Evolutionary conservation across 2,888 invertebrate genomes (phyloP).

Genomic region (Toxonevra muliebris): DNA sequence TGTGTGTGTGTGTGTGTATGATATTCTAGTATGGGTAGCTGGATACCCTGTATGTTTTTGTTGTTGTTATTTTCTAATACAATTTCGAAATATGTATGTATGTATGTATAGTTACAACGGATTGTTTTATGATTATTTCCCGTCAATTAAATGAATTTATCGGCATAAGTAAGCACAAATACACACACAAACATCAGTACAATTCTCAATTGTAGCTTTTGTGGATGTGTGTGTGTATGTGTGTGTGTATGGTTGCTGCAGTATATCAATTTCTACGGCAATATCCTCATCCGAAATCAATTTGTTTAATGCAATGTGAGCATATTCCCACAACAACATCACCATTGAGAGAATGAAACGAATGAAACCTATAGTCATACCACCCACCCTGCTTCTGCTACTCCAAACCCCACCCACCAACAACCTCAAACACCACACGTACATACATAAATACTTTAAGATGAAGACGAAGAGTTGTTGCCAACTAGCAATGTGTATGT

Average conservation of each 20-base stretch:
- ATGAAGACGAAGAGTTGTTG: too few species aligned
- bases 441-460: too few species aligned
- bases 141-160: slow-evolving; percentile 61
- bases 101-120: background rate
- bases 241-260: slow-evolving; percentile 26
- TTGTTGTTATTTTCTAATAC: background rate
- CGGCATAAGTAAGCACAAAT: slow-evolving; percentile 14
- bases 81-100: slow-evolving; percentile 1
- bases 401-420: too few species aligned
- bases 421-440: too few species aligned
- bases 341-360: too few species aligned
- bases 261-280: slow-evolving; percentile 49
- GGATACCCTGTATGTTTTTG: background rate
- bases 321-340: slow-evolving; percentile 38
- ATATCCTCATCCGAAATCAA: slow-evolving; percentile 52
- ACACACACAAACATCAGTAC: background rate
- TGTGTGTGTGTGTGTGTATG: background rate
- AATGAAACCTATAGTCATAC: too few species aligned
- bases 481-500: too few species aligned
- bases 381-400: too few species aligned
- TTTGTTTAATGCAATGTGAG: slow-evolving; percentile 50
- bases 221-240: too few species aligned
- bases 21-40: background rate
- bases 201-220: too few species aligned
- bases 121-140: slow-evolving; percentile 62